Percentiles rank a stretch among this genome's conserved stretches.
These are phyloP conservation scores for Atherix ibis DNA, from an alignment of 2,888 invertebrate genomes.

Conservation along the genomic window DNA sequence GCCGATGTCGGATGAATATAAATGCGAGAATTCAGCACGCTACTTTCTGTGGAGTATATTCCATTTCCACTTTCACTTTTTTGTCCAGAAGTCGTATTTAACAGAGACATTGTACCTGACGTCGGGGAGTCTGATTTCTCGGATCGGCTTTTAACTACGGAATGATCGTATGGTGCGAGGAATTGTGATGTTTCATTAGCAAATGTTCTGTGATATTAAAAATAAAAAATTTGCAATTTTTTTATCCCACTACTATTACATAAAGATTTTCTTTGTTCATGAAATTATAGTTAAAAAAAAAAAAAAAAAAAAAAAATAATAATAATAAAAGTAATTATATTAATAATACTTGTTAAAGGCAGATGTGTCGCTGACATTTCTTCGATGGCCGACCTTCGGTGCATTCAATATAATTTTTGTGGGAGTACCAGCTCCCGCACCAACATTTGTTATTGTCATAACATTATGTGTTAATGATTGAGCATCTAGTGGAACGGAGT, in stretches of 20 bases:
- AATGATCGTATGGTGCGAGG: conserved; percentile 54
- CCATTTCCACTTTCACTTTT: conserved; percentile 4
- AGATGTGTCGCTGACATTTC: conserved; percentile 73
- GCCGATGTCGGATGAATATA: conserved; percentile 17
- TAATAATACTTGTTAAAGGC: conserved; percentile 71
- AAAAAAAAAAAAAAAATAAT: conserved; percentile 15
- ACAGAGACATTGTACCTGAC: conserved; percentile 2
- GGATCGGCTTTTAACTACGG: conserved; percentile 40
- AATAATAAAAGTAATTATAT: too few species aligned
- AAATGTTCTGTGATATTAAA: conserved; percentile 52
- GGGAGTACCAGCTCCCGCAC: conserved; percentile 19
- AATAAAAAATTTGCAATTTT: conserved; percentile 8
- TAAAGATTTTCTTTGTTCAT: too few species aligned
- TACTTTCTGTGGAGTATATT: conserved; percentile 10
- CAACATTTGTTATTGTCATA: conserved; percentile 8
- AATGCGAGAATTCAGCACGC: conserved; percentile 7
- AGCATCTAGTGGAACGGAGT: conserved; percentile 13
- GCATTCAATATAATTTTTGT: conserved; percentile 25
- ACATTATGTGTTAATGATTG: conserved; percentile 13
- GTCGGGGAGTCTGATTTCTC: conserved; percentile 16
- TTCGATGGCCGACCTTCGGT: conserved; percentile 42
- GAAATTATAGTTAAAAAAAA: too few species aligned
- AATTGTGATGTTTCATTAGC: conserved; percentile 60
- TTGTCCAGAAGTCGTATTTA: not conserved
- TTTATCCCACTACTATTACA: not conserved